Base-by-base conservation (phyloP, 2,113 vertebrate species). In the Lates calcarifer region DNA sequence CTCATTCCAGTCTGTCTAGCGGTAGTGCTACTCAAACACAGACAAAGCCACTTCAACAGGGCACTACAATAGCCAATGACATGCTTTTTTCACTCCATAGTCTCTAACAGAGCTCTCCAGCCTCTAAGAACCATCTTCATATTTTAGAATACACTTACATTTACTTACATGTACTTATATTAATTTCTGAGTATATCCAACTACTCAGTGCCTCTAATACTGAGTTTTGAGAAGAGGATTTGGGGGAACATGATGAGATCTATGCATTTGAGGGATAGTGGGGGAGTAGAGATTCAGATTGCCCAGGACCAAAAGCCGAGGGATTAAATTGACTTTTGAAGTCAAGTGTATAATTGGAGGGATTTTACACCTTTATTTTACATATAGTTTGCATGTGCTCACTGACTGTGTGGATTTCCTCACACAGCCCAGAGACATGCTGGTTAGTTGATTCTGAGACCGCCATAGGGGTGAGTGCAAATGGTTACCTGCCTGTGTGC, bases 21-120 rank as follows among this genome's bases (percentile, higher is more conserved):
- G 24, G 57, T 51, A 53, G 72, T 60, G 64, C 78, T 61, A 45
- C 85, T 90, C 68, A 39, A 63, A 71, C 18, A 26, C 73, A 84
- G 76, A 83, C 71, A 77, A 43, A 80, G 60, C 74, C 84, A 72
- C 80, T 88, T 87, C 80, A 84, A 41, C 31, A 4, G 76, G 7
- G 60, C 58, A 15, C 33, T 5, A 64, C 69, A 75, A 84, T 10
- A 41, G 65, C 43, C 55, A 69, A 39, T 57, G 35, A 64, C n/a
- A 78, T 31, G 80, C 77, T 87, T 84, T 91, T 62, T 69, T 65
- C 51, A 58, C 68, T 18, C 60, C 31, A 17, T 6, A 53, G 41
- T 20, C 10, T 20, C 35, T 28, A 10, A 45, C 57, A 64, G 47
- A 49, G 61, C 75, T 55, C 75, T 87, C 47, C 51, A 53, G 47